Conservation (phyloP, 1,140 invertebrate species). For the Drosophila arizonae region DNA sequence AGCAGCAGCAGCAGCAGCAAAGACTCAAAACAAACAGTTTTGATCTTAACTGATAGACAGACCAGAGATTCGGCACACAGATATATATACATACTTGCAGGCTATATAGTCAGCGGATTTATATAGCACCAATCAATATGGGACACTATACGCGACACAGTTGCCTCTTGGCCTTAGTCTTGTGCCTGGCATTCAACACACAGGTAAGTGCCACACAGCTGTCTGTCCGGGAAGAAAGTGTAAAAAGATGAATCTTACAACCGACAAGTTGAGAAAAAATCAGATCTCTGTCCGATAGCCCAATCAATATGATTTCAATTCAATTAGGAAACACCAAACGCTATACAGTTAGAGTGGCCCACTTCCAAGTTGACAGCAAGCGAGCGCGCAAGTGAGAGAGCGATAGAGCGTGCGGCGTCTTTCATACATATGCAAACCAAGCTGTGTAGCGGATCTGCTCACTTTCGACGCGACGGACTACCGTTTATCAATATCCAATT, state of each 20-base stretch:
- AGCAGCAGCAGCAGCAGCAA: slow-evolving; percentile 17
- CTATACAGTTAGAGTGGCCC: slow-evolving; percentile 65
- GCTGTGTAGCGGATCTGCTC: slow-evolving; percentile 70
- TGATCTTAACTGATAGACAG: slow-evolving; percentile 61
- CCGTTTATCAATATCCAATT: slow-evolving; percentile 70
- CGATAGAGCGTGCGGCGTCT: slow-evolving; percentile 8
- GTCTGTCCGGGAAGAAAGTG: slow-evolving; percentile 50
- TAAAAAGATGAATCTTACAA: slow-evolving; percentile 20
- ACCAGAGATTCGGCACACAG: background rate
- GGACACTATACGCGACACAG: slow-evolving; percentile 68
- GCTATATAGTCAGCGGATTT: slow-evolving; percentile 35
- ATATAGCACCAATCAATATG: slow-evolving; percentile 62
- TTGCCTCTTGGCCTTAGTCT: slow-evolving; percentile 64
- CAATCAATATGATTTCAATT: slow-evolving; percentile 46
- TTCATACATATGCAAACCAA: slow-evolving; percentile 54
- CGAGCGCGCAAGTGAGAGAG: background rate
- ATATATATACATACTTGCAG: background rate
- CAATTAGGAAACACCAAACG: slow-evolving; percentile 55
- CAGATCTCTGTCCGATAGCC: slow-evolving; percentile 29
- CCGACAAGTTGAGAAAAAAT: background rate
- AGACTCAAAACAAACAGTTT: slow-evolving; percentile 45
- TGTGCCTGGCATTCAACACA: slow-evolving; percentile 77
- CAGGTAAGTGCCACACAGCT: slow-evolving; percentile 55
- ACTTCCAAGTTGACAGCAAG: slow-evolving; percentile 38
- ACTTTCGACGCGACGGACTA: slow-evolving; percentile 75